Base-by-base conservation (phyloP, 2,113 vertebrate genomes). In the Psettodes erumei region DNA sequence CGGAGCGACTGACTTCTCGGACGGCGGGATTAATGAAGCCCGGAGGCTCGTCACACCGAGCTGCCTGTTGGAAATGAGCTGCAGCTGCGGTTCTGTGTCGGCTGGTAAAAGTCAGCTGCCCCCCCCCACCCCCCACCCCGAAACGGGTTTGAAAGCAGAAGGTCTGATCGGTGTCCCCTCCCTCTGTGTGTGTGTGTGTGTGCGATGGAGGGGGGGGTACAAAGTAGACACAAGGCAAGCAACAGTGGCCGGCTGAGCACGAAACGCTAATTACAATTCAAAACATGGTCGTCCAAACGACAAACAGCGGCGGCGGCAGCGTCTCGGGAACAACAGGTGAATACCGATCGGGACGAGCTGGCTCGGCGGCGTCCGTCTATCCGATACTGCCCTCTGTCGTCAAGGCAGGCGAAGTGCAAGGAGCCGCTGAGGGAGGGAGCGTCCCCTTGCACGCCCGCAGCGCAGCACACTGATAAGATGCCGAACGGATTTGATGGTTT, bases 381-480 rank as follows among this genome's bases (percentile, higher is more conserved):
- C 37, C 60, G 38, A 90, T 32, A 69, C 85, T 90, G 90, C 90
- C 90, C 91, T 89, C 94, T 93, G 61, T 30, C 89, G 94, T 83
- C 16, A 2, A 65, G 2, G 69, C 0, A 32, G 27, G 76, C 15
- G 23, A 56, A 88, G 45, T 73, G 55, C 88, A 86, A 19, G 71
- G 12, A 28, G 21, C 1, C 9, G 1, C 16, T 5, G 1, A 42
- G 28, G 37, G 3, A 51, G 6, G 5, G 48, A 51, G 2, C 5
- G 15, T 27, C 13, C 23, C 48, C 23, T 25, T 7, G 13, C 42
- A n/a, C n/a, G n/a, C n/a, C n/a, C n/a, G n/a, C n/a, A n/a, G n/a
- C n/a, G n/a, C n/a, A n/a, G n/a, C n/a, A n/a, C n/a, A n/a, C n/a
- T n/a, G n/a, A n/a, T n/a, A n/a, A n/a, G n/a, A n/a, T n/a, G n/a